These are phyloP conservation scores for Echinops telfairi DNA, from an alignment of 2,113 vertebrate genomes.

Conservation along the genomic window DNA sequence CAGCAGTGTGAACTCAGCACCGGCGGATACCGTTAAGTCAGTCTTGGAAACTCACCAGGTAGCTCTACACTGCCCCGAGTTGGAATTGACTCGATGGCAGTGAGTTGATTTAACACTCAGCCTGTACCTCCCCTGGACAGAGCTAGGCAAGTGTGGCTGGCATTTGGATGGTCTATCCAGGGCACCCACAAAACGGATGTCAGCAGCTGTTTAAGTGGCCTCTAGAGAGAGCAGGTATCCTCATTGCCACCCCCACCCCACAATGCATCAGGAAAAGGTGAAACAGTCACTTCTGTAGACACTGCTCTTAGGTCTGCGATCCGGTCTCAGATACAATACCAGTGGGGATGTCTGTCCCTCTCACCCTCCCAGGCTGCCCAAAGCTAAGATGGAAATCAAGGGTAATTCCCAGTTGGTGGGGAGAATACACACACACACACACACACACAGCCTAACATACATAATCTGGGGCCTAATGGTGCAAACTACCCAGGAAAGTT, in stretches of 20 bases:
- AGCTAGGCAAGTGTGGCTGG: neutral
- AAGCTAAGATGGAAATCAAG: constrained; percentile 15
- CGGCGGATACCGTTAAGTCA: no score
- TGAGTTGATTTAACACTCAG: no score
- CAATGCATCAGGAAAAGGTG: neutral
- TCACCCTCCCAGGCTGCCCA: neutral
- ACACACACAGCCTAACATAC: no score
- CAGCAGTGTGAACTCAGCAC: no score
- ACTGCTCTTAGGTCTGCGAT: neutral
- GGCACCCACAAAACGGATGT: neutral
- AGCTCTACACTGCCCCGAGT: no score
- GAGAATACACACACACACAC: neutral
- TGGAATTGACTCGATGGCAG: no score
- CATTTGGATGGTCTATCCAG: neutral
- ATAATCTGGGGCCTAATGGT: constrained; percentile 60
- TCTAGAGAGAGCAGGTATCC: neutral
- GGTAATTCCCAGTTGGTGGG: neutral
- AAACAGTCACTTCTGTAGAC: neutral
- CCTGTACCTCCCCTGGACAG: neutral
- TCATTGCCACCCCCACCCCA: neutral
- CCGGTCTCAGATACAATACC: constrained; percentile 48
- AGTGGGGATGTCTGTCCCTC: neutral
- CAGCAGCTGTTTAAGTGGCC: constrained; percentile 28
- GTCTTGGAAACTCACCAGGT: no score
- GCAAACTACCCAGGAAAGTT: constrained; percentile 9